Evolutionary conservation across 2,113 vertebrate genomes (phyloP).

Genomic region (Myiozetetes cayanensis): DNA sequence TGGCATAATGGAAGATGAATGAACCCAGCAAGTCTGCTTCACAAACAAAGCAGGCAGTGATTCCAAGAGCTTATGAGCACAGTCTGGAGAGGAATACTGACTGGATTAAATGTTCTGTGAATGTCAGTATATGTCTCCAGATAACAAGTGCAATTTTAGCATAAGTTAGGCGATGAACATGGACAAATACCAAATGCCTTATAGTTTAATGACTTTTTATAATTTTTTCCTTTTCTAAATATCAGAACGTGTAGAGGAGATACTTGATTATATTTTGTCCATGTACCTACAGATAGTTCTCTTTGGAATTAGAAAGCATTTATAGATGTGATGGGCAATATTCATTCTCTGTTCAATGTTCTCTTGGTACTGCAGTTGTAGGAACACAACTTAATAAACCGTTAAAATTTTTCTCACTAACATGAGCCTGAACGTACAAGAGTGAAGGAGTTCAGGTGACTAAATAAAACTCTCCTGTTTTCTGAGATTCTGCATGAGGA

Average conservation of each 20-base stretch:
- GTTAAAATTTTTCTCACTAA: background rate
- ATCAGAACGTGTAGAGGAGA: background rate
- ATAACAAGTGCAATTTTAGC: background rate
- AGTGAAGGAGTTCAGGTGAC: background rate
- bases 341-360: background rate
- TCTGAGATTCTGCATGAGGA: background rate
- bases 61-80: background rate
- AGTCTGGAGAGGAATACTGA: background rate
- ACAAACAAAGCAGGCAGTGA: background rate
- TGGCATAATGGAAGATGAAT: background rate
- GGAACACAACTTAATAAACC: background rate
- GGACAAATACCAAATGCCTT: background rate
- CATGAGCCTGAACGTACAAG: background rate
- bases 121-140: background rate
- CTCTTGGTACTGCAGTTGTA: background rate
- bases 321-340: background rate
- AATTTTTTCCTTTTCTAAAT: background rate
- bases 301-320: background rate
- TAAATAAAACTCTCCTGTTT: background rate
- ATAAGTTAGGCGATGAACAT: background rate
- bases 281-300: background rate
- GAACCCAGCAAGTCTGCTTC: conserved; percentile 7
- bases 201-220: background rate
- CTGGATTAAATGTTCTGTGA: background rate
- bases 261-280: background rate